These are phyloP conservation scores for Aepyceros melampus DNA, from an alignment of 2,113 vertebrate genomes.

Conservation along the genomic window DNA sequence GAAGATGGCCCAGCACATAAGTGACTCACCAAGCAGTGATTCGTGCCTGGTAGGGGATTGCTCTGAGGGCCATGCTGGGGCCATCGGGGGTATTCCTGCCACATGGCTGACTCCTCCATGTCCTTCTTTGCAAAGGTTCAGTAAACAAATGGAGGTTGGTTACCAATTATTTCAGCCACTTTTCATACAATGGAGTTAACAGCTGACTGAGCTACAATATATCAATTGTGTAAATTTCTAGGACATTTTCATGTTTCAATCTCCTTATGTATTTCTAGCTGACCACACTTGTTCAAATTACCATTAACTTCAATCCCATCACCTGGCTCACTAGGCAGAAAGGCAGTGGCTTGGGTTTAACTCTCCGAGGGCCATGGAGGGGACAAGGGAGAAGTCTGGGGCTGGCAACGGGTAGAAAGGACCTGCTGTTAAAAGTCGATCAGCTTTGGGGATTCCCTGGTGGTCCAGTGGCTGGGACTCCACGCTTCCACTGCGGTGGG, in stretches of 20 bases:
- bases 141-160: conserved; percentile 71
- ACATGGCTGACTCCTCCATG: conserved; percentile 43
- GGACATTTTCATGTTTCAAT: conserved; percentile 86
- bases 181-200: conserved; percentile 79
- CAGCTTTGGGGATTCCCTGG: not conserved
- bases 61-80: not conserved
- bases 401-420: not conserved
- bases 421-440: not conserved
- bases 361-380: conserved; percentile 5
- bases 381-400: not conserved
- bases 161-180: conserved; percentile 81
- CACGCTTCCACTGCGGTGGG: not conserved
- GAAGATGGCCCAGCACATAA: not conserved
- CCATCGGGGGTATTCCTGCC: not conserved
- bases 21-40: not conserved
- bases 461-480: not conserved
- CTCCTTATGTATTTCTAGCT: conserved; percentile 85
- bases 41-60: not conserved
- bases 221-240: conserved; percentile 82
- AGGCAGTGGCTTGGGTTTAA: conserved; percentile 79
- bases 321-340: conserved; percentile 82
- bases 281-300: conserved; percentile 85
- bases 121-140: conserved; percentile 77
- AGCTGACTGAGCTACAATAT: conserved; percentile 81
- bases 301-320: conserved; percentile 84